Percentiles rank a stretch among this genome's conserved stretches.
phyloP scores from a whole-genome alignment of 2,888 invertebrate species.

The Philhelius pedissequus region DNA sequence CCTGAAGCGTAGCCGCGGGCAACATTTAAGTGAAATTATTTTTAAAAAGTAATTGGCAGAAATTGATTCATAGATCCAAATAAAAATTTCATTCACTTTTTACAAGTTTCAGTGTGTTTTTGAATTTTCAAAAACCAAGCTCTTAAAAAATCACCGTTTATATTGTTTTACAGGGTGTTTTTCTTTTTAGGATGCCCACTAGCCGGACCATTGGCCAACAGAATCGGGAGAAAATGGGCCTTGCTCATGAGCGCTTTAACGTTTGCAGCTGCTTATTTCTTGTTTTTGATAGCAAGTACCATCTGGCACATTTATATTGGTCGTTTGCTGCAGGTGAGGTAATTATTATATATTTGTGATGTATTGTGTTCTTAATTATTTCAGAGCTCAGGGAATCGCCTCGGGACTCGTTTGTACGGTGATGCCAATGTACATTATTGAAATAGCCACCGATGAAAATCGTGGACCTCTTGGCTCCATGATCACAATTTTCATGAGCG shows the following conservation, averaged over 20 bases:
- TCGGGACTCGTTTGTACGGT: constrained; percentile 85
- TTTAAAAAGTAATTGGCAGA: too few relatives aligned
- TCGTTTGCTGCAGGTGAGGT: constrained; percentile 69
- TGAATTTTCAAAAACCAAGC: too few relatives aligned
- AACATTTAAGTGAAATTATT: too few relatives aligned
- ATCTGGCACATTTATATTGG: constrained; percentile 81
- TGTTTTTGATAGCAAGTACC: constrained; percentile 83
- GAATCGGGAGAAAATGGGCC: constrained; percentile 85
- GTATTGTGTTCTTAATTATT: neutral
- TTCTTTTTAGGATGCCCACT: constrained; percentile 82
- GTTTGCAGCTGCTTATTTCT: constrained; percentile 85
- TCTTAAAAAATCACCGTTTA: too few relatives aligned
- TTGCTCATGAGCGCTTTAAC: constrained; percentile 83
- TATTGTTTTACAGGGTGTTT: neutral
- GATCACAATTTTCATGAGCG: constrained; percentile 85
- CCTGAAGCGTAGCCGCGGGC: too few relatives aligned
- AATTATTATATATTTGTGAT: neutral
- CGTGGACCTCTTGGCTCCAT: constrained; percentile 90
- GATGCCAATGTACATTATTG: constrained; percentile 91
- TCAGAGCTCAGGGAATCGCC: constrained; percentile 82
- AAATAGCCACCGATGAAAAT: constrained; percentile 88
- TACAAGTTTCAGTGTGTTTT: too few relatives aligned
- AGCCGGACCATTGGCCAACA: constrained; percentile 84
- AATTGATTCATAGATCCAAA: too few relatives aligned
- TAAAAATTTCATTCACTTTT: too few relatives aligned